Conservation (phyloP, 2,797 vertebrate genomes). For the Pachyuromys duprasi region DNA sequence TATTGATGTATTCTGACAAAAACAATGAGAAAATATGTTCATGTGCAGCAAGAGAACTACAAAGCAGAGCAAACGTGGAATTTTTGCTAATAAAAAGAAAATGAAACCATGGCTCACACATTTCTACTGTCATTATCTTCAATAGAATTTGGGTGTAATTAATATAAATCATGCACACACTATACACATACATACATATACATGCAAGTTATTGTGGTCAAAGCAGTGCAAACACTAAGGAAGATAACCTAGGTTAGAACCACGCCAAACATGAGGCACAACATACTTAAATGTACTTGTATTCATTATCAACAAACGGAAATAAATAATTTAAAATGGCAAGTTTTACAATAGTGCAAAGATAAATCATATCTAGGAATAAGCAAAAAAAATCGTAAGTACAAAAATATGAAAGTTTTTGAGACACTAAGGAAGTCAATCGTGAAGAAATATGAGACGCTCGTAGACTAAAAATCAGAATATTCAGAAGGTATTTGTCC, state of each 20-base stretch:
- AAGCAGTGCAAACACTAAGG: neutral
- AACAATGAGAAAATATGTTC: neutral
- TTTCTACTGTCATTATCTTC: neutral
- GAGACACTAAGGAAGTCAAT: neutral
- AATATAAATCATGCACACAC: neutral
- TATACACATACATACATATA: neutral
- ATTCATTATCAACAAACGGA: neutral
- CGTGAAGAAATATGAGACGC: neutral
- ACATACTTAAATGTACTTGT: neutral
- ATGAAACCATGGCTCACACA: neutral
- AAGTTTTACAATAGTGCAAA: neutral
- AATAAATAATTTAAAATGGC: neutral
- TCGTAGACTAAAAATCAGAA: neutral
- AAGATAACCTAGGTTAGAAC: neutral
- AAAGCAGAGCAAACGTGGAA: neutral
- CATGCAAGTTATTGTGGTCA: neutral
- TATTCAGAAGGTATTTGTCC: neutral
- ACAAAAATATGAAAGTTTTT: neutral
- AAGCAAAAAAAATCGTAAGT: neutral
- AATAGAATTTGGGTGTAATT: neutral
- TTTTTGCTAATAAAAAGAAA: slow-evolving; percentile 5
- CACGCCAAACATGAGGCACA: neutral
- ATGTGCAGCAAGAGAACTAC: neutral
- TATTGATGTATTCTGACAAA: neutral
- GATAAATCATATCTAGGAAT: neutral